These are phyloP conservation scores for Portunus trituberculatus DNA, from an alignment of 1,140 invertebrate species.

Conservation along the genomic window DNA sequence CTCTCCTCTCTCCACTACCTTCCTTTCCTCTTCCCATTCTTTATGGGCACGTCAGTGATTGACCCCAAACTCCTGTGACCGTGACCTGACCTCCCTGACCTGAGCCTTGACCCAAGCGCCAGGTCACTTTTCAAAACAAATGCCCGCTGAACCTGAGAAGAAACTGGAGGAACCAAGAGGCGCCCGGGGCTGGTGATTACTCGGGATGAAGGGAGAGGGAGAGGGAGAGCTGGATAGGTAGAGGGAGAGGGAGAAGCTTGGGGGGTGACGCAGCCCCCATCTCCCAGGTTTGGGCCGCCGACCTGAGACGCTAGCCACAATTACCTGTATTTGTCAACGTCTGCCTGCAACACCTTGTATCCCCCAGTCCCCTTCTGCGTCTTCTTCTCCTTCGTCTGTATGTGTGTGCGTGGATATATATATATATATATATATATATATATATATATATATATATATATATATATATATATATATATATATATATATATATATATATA, in stretches of 20 bases:
- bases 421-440: no score
- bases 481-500: no score
- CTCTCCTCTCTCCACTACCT: not conserved
- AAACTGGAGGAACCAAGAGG: not conserved
- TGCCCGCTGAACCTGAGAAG: slow-evolving; percentile 13
- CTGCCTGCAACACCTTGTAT: not conserved
- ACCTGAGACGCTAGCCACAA: slow-evolving; percentile 31
- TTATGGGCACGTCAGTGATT: not conserved
- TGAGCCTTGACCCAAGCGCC: not conserved
- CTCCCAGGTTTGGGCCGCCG: slow-evolving; percentile 35
- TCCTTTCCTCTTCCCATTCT: not conserved
- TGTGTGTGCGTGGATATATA: no score
- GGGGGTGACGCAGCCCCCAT: slow-evolving; percentile 32
- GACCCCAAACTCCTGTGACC: not conserved
- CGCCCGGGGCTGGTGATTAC: slow-evolving; percentile 26
- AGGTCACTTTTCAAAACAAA: slow-evolving; percentile 23
- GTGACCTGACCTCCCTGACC: not conserved
- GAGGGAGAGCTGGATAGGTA: not conserved
- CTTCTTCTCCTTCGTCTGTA: not conserved
- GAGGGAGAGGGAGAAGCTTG: not conserved
- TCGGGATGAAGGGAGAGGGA: not conserved
- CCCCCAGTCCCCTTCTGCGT: not conserved
- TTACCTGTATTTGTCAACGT: slow-evolving; percentile 62
- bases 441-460: no score
- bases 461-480: no score